Conservation (phyloP, 2,888 invertebrate species). For the Clusia tigrina region DNA sequence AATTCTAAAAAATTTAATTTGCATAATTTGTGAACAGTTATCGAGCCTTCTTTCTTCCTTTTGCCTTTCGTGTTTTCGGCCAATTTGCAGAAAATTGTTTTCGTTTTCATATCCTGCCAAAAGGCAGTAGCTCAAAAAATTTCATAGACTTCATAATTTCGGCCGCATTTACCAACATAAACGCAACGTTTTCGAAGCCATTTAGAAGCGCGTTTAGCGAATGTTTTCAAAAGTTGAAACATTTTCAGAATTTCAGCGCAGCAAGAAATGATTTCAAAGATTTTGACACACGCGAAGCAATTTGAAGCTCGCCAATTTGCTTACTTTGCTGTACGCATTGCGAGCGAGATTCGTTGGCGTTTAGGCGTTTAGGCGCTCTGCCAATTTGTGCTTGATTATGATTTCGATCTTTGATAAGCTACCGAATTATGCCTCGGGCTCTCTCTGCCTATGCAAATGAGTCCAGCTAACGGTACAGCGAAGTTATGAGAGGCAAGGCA, state of each 20-base stretch:
- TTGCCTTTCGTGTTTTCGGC: neutral
- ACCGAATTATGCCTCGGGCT: neutral
- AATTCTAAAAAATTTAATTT: neutral
- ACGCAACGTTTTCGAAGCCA: neutral
- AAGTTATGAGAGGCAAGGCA: neutral
- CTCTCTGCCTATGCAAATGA: conserved; percentile 2
- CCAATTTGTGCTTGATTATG: neutral
- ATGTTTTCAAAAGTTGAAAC: neutral
- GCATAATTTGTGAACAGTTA: neutral
- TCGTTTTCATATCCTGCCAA: neutral
- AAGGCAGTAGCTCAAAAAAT: neutral
- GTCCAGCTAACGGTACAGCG: neutral
- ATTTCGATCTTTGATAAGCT: neutral
- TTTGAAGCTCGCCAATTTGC: neutral
- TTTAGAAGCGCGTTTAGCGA: too few relatives aligned
- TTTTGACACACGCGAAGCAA: conserved; percentile 1
- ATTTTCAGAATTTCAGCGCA: neutral
- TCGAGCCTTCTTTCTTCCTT: too few relatives aligned
- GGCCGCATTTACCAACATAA: neutral
- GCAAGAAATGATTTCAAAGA: neutral
- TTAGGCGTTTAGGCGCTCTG: neutral
- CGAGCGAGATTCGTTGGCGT: too few relatives aligned
- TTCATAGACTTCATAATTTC: conserved; percentile 6
- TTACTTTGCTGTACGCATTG: too few relatives aligned
- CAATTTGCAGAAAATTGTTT: neutral